phyloP scores from a whole-genome alignment of 2,113 vertebrate genomes.

The Elachura formosa region DNA sequence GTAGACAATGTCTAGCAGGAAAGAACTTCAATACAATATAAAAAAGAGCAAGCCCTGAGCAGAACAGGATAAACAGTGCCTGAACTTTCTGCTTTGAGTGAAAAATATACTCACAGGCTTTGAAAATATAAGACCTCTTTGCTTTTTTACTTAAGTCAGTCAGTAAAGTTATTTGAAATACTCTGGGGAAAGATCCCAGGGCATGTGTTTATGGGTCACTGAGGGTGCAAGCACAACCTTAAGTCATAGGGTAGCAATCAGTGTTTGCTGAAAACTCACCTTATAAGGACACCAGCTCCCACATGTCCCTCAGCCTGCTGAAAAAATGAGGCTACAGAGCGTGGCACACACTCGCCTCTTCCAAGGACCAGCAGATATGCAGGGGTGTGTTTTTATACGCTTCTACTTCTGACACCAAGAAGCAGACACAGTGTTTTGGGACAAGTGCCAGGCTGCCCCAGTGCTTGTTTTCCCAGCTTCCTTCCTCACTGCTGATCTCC shows the following conservation, averaged over 20 bases:
- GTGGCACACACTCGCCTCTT: neutral
- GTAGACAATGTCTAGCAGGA: neutral
- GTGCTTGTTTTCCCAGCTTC: neutral
- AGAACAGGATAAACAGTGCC: slow-evolving; percentile 1
- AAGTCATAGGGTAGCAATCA: neutral
- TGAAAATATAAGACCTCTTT: neutral
- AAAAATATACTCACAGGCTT: neutral
- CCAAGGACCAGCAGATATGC: neutral
- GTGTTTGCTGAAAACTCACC: neutral
- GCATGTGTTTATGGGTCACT: neutral
- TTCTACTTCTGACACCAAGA: neutral
- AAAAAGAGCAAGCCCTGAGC: neutral
- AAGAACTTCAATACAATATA: slow-evolving; percentile 27
- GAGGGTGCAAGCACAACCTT: neutral
- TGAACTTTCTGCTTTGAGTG: neutral
- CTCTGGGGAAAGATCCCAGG: neutral
- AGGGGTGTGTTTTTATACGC: neutral
- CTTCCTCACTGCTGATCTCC: neutral
- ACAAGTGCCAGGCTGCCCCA: neutral
- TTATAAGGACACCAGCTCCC: neutral
- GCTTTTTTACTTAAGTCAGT: neutral
- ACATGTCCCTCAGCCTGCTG: neutral
- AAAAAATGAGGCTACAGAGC: neutral
- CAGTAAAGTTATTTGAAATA: neutral
- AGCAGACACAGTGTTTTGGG: neutral